Percentiles rank a stretch among this genome's conserved stretches.
Conservation (phyloP, 1,140 invertebrate genomes). For the Rhizoglyphus robini region DNA sequence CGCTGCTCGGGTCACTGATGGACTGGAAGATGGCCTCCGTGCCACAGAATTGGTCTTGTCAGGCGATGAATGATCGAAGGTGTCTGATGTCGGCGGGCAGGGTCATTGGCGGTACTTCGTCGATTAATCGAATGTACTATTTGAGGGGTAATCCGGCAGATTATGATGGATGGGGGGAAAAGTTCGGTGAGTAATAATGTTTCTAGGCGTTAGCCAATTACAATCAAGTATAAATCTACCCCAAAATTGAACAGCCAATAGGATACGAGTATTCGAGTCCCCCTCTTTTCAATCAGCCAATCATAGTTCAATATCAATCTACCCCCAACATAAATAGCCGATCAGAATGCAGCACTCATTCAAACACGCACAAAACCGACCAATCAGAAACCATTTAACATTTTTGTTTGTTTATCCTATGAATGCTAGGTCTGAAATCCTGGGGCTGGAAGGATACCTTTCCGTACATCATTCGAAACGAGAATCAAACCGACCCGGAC, state of each 20-base stretch:
- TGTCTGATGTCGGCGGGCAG: constrained; percentile 23
- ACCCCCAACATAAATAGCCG: no score
- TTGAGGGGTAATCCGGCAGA: constrained; percentile 49
- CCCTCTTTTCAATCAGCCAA: no score
- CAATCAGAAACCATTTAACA: no score
- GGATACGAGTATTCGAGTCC: no score
- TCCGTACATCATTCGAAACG: constrained; percentile 12
- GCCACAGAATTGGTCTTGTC: constrained; percentile 60
- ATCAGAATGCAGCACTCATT: no score
- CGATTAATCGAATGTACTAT: constrained; percentile 92
- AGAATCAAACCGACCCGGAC: constrained; percentile 12
- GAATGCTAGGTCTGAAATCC: constrained; percentile 1
- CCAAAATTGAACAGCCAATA: no score
- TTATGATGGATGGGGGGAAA: neutral
- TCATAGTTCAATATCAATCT: no score
- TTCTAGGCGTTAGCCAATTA: neutral
- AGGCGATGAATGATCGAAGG: neutral
- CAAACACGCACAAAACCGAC: no score
- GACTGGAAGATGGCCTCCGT: constrained; percentile 89
- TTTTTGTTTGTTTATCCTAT: neutral
- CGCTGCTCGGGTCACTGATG: constrained; percentile 64
- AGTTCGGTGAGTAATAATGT: constrained; percentile 14
- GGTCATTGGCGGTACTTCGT: constrained; percentile 59
- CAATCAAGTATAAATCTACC: neutral
- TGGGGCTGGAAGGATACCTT: constrained; percentile 16